Evolutionary conservation across 1,140 invertebrate genomes (phyloP), one percentile per base, ranked within the genome.

Genomic region (Scylla paramamosain): DNA sequence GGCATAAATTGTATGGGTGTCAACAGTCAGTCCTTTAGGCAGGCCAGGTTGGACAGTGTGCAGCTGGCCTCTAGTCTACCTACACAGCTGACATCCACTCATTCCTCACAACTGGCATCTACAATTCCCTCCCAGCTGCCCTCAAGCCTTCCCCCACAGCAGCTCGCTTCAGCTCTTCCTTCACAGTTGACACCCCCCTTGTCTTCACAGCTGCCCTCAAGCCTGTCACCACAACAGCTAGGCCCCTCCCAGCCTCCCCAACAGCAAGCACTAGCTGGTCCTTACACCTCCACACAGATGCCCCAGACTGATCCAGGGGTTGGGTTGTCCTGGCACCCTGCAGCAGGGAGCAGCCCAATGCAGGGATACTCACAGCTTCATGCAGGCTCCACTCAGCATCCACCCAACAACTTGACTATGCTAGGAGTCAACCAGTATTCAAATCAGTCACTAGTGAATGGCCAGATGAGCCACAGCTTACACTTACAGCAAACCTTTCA

Each of bases 401-500:
- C 39, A 84, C 52, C 12, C 4, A 59, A 16, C n/a, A 93, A 52
- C 84, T 20, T 93, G 2, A 14, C 32, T 12, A 88, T 93, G 92
- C 28, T 87, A 12, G 46, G 28, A 12, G 48, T 83, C 12, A 93
- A 93, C 46, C 92, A 93, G 83, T 93, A 45, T 52, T 29, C n/a
- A 4, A 52, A 7, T 29, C 45, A 45, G 25, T 31, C 83, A 25
- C 16, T 95, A 12, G 28, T 95, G 7, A 95, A 92, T 92, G 94
- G 94, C 29, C 94, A 92, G 59, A 67, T 92, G 31, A 28, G 39
- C 20, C 28, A 48, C 0, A 91, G 59, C 31, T 28, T 92, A 28
- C 94, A 95, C 20, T 0, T 93, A 20, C 94, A 95, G 32, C 82
- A 95, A 29, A 89, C 48, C 39, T n/a, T 95, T 25, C 94, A 95